phyloP scores from a whole-genome alignment of 2,113 vertebrate species.

The Hippocampus mohnikei region DNA sequence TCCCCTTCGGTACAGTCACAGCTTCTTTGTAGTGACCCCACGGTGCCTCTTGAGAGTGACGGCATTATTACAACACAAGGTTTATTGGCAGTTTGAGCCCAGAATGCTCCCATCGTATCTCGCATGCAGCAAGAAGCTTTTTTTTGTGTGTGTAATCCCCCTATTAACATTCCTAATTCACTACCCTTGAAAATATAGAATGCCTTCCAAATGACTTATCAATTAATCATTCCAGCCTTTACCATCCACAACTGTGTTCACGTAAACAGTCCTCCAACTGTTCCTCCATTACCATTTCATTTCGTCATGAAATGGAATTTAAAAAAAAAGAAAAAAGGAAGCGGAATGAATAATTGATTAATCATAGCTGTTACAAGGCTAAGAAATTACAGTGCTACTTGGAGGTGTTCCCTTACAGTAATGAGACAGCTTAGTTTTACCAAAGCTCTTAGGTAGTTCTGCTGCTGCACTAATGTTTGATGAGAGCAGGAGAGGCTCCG shows the following conservation, averaged over 20 bases:
- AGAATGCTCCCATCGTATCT: not conserved
- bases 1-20: not conserved
- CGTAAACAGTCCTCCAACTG: not conserved
- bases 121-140: not conserved
- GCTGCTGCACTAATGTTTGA: constrained; percentile 46
- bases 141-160: not conserved
- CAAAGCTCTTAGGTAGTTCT: constrained; percentile 27
- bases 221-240: not conserved
- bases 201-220: not conserved
- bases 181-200: constrained; percentile 1
- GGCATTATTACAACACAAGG: not conserved
- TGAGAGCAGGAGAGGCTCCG: constrained; percentile 36
- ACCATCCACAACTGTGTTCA: not conserved
- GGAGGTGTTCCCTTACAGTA: constrained; percentile 36
- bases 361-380: constrained; percentile 50
- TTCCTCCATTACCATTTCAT: constrained; percentile 26
- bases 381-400: constrained; percentile 49
- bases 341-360: constrained; percentile 56
- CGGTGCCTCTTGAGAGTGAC: not conserved
- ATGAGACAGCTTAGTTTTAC: constrained; percentile 46
- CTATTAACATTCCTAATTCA: constrained; percentile 2
- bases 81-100: not conserved
- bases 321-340: constrained; percentile 8
- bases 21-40: not conserved
- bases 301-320: constrained; percentile 38